Evolutionary conservation across 2,888 invertebrate species (phyloP), one percentile per base, ranked within the genome.

Genomic region (Plagodis pulveraria): DNA sequence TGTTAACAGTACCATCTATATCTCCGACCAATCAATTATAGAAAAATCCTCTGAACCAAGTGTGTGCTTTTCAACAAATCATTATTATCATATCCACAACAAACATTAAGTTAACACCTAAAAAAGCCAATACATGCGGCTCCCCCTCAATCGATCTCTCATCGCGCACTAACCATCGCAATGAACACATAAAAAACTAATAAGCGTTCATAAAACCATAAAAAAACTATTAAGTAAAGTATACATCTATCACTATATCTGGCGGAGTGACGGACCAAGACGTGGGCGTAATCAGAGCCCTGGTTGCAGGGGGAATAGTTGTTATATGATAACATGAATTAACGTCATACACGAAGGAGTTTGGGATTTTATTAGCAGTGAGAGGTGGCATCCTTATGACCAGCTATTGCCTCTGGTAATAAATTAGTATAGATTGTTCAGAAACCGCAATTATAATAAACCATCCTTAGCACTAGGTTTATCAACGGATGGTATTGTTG

Each of bases 151-250:
- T 52, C 60, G 52, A 56, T 52, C 60, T 56, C 56, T 61, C 60
- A 46, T 44, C 60, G 56, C 56, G 56, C 55, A 48, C 65, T 59
- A 54, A 62, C 63, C 57, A 58, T 65, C 63, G 66, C 65, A 64
- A 66, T 69, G 65, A 66, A 62, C 60, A 55, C 58, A 56, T 64
- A 70, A 70, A 73, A 80, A 81, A 83, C 70, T 76, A 81, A 81
- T 81, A 80, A 81, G 74, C 70, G 72, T 71, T 73, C 67, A 76
- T 72, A 79, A 77, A 77, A 71, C 74, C 66, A 69, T 77, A 77
- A 71, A 71, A 81, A 77, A 81, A 79, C 74, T 76, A 79, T 76
- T 76, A 78, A 78, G 79, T 78, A 75, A 22, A 73, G 69, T 77
- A 79, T 77, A 79, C 60, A 78, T 76, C 74, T 76, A 76, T 77